phyloP scores from a whole-genome alignment of 2,888 invertebrate species.

The Psylliodes chrysocephalus region DNA sequence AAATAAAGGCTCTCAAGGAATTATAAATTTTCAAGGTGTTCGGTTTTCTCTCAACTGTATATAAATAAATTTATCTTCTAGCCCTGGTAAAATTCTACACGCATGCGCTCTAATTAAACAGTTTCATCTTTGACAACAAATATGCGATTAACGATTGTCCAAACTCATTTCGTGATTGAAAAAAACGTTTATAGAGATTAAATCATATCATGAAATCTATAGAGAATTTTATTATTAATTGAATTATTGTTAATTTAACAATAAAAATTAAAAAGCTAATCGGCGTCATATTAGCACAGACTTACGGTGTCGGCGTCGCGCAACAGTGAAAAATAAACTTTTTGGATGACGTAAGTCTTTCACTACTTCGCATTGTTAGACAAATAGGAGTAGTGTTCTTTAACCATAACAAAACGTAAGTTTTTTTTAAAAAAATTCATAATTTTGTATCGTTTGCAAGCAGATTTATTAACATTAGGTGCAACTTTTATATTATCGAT shows the following conservation, averaged over 20 bases:
- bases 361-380: conserved; percentile 29
- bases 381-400: conserved; percentile 34
- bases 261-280: not conserved
- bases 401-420: conserved; percentile 41
- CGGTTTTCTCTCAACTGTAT: too few relatives aligned
- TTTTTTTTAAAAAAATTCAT: conserved; percentile 10
- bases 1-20: too few relatives aligned
- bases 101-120: too few relatives aligned
- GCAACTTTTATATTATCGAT: not conserved
- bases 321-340: conserved; percentile 27
- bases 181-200: too few relatives aligned
- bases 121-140: too few relatives aligned
- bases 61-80: too few relatives aligned
- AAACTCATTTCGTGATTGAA: too few relatives aligned
- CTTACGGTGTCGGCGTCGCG: conserved; percentile 42
- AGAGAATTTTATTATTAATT: too few relatives aligned
- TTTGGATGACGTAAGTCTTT: conserved; percentile 21
- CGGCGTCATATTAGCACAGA: conserved; percentile 21
- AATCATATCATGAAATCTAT: too few relatives aligned
- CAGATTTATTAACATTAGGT: not conserved
- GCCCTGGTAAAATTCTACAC: too few relatives aligned
- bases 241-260: not conserved
- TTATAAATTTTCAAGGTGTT: too few relatives aligned
- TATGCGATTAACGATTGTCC: too few relatives aligned
- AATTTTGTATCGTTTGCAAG: conserved; percentile 1